Evolutionary conservation across 2,797 vertebrate species (phyloP).

Genomic region (Enteromius anoplus): DNA sequence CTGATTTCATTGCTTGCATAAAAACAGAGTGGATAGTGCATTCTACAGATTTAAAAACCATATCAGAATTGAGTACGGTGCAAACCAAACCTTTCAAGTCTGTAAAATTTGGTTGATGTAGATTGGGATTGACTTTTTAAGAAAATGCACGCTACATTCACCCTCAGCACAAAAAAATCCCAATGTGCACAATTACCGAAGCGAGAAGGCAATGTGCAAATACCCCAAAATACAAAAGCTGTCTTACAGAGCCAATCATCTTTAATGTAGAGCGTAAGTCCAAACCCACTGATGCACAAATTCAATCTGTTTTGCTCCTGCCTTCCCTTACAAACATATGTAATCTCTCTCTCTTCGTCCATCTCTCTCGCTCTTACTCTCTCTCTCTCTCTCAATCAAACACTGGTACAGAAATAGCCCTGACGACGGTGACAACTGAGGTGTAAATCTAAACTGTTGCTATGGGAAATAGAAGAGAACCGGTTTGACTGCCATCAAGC

Average conservation of each 20-base stretch:
- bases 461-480: constrained; percentile 45
- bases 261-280: not conserved
- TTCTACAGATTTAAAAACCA: not conserved
- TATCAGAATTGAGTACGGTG: not conserved
- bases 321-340: constrained; percentile 21
- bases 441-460: constrained; percentile 64
- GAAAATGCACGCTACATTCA: not conserved
- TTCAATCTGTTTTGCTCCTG: not conserved
- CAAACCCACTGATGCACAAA: not conserved
- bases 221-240: not conserved
- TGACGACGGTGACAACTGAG: constrained; percentile 49
- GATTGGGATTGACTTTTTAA: not conserved
- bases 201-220: not conserved
- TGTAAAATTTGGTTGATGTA: not conserved
- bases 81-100: not conserved
- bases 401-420: constrained; percentile 57
- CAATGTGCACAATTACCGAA: not conserved
- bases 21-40: not conserved
- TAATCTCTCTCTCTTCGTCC: not conserved
- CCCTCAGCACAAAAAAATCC: not conserved
- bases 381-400: constrained; percentile 42
- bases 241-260: not conserved
- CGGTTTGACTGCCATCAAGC: constrained; percentile 19
- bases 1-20: not conserved
- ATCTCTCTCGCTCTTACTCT: not conserved